Evolutionary conservation across 2,888 invertebrate species (phyloP), one percentile per base, ranked within the genome.

Genomic region (Dasysyrphus tricinctus): DNA sequence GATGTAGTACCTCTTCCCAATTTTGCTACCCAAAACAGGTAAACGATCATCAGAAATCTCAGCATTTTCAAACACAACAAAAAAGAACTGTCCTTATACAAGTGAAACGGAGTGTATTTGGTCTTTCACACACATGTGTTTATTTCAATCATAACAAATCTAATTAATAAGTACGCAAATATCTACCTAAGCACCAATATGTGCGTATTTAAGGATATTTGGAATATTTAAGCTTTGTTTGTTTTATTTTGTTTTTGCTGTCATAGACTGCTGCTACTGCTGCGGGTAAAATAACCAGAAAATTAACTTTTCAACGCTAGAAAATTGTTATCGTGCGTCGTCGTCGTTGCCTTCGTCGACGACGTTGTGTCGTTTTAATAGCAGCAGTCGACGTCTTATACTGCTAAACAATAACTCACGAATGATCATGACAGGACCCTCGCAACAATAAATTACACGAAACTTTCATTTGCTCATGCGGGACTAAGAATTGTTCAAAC

Each of bases 381-480:
- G 56, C 42, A 76, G 42, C 59, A 76, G 59, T 54, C 69, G 69
- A 39, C 69, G 29, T 70, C 69, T 75, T 69, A 67, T 67, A 63
- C 44, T 70, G 32, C 34, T 61, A 70, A 65, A 72, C 76, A 77
- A 81, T 76, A 77, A 65, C 57, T 65, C 56, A 81, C 63, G 70
- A 76, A 77, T 65, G 72, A 81, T 72, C 70, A 63, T 65, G 65
- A 72, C 76, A 81, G 77, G 76, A 81, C 77, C 54, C 72, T 57
- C 65, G 49, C 63, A 72, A 81, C 78, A 82, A 82, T 78, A 82
- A 82, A 82, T 78, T 77, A 77, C 81, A 59, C 34, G 29, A 59
- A 82, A 77, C 77, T 59, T 73, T 81, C 70, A 77, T 81, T 81
- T 77, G 72, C 56, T 77, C 72, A 76, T 77, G 70, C 72, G 81